These are phyloP conservation scores for Apodemus agrarius DNA, from an alignment of 2,797 vertebrate species.

Conservation along the genomic window DNA sequence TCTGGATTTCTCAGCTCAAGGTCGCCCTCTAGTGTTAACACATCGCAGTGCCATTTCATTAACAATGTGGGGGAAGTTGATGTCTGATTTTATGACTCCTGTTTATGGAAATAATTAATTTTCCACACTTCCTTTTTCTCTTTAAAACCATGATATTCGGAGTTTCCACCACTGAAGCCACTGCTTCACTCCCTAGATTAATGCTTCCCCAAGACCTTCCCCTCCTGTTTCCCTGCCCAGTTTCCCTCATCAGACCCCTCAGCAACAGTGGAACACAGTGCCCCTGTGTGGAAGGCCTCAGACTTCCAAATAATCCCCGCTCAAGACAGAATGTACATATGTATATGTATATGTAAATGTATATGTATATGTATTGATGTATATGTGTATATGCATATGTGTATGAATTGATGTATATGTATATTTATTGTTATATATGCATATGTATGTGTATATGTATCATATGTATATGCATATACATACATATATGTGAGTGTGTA, in stretches of 20 bases:
- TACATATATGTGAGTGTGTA: too few relatives aligned
- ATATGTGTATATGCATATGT: too few relatives aligned
- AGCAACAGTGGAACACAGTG: background rate
- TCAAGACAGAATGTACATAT: background rate
- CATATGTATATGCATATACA: too few relatives aligned
- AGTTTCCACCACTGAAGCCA: too few relatives aligned
- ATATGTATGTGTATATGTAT: too few relatives aligned
- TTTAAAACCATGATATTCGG: background rate
- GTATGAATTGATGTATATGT: too few relatives aligned
- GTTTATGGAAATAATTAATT: background rate
- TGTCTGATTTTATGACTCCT: background rate
- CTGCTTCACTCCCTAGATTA: background rate
- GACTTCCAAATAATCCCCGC: too few relatives aligned
- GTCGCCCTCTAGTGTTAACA: background rate
- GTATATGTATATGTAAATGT: too few relatives aligned
- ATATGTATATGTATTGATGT: too few relatives aligned
- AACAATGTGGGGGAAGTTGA: background rate
- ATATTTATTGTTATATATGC: too few relatives aligned
- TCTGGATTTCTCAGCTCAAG: background rate
- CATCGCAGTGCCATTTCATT: background rate
- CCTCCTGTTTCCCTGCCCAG: background rate
- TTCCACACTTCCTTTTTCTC: background rate
- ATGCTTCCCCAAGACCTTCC: fast-evolving
- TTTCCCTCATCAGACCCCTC: background rate
- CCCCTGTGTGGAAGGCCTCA: background rate